phyloP scores from a whole-genome alignment of 2,888 invertebrate genomes.

The Leucophora obtusa region DNA sequence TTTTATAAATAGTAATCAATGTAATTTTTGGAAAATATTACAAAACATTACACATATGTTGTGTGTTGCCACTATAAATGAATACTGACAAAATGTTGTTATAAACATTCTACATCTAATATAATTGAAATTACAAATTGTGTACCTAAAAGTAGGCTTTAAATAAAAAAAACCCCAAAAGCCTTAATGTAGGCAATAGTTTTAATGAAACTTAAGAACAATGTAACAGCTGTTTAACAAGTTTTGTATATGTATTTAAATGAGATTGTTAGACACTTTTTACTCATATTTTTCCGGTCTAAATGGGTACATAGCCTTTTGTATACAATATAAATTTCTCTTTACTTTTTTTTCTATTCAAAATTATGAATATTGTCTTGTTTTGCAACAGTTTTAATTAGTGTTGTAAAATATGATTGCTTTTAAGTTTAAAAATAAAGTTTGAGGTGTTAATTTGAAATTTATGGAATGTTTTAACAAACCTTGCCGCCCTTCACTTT shows the following conservation, averaged over 20 bases:
- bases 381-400: too few relatives aligned
- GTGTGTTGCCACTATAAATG: neutral
- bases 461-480: too few relatives aligned
- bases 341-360: too few relatives aligned
- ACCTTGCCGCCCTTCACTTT: too few relatives aligned
- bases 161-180: neutral
- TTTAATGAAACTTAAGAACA: conserved; percentile 1
- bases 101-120: conserved; percentile 30
- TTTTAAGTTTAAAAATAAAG: too few relatives aligned
- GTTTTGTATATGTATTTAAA: neutral
- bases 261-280: neutral
- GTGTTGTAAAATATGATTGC: too few relatives aligned
- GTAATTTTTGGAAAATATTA: conserved; percentile 57
- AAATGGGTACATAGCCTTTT: too few relatives aligned
- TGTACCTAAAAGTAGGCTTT: conserved; percentile 36
- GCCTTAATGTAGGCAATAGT: conserved; percentile 39
- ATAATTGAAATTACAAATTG: conserved; percentile 39
- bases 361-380: too few relatives aligned
- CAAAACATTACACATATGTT: conserved; percentile 21
- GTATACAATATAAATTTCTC: too few relatives aligned
- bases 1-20: conserved; percentile 59
- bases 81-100: conserved; percentile 15
- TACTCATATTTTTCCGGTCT: too few relatives aligned
- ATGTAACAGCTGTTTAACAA: neutral
- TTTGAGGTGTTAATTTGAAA: too few relatives aligned